Evolutionary conservation across 1,140 invertebrate genomes (phyloP).

Genomic region (Myzus persicae): DNA sequence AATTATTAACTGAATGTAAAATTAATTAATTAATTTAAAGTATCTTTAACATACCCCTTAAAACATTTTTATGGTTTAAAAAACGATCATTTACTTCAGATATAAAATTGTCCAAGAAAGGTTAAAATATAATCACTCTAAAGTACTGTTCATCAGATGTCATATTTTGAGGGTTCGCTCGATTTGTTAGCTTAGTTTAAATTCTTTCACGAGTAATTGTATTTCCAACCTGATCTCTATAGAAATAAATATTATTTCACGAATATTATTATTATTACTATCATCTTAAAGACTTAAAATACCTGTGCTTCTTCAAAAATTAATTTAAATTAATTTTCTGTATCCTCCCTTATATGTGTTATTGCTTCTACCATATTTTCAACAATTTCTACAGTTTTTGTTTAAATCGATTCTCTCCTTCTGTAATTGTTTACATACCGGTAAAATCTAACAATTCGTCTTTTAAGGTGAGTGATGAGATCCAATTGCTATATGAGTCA

Average conservation of each 20-base stretch:
- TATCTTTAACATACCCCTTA: not conserved
- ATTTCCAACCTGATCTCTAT: not conserved
- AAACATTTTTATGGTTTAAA: not conserved
- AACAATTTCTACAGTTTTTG: not conserved
- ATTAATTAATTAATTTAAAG: too few species aligned
- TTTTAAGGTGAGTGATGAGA: too few species aligned
- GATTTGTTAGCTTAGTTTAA: not conserved
- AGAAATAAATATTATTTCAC: not conserved
- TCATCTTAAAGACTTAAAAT: not conserved
- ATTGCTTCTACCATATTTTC: not conserved
- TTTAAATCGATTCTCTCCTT: slow-evolving; percentile 23
- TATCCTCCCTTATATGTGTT: not conserved
- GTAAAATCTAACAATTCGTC: too few species aligned
- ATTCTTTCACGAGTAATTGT: not conserved
- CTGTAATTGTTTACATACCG: not conserved
- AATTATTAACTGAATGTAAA: slow-evolving; percentile 9
- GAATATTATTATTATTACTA: not conserved
- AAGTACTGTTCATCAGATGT: not conserved
- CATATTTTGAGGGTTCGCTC: slow-evolving; percentile 9
- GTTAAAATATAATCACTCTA: not conserved
- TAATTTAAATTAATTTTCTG: not conserved
- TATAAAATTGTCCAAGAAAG: not conserved
- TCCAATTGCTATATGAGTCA: too few species aligned
- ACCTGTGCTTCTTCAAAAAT: not conserved
- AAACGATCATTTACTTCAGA: not conserved